Base-by-base conservation (phyloP, 2,797 vertebrate species). In the Danio aesculapii region DNA sequence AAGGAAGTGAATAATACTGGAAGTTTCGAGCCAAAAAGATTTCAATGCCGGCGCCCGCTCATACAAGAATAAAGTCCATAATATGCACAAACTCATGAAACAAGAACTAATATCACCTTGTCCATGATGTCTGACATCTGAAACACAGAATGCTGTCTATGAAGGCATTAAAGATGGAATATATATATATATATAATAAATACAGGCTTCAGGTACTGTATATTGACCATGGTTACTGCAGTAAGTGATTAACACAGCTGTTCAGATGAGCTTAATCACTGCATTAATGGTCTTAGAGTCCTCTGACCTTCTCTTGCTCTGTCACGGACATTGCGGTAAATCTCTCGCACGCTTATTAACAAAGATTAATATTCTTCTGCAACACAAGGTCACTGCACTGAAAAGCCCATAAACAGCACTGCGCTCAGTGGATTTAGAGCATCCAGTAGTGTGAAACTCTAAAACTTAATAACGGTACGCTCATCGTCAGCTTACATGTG, bases 351-450 rank as follows among this genome's bases (percentile, higher is more conserved):
- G 52, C 74, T 90, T 57, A 82, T 88, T 86, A 84, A 46, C 68
- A 87, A 82, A 83, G 74, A 89, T 89, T 87, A 79, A 87, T 88
- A 86, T 82, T 86, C 82, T 72, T 82, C 75, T 81, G 84, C 52
- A 86, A 70, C 69, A 81, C 77, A 84, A 88, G 81, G 85, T 87
- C 85, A 69, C n/a, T 79, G 49, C 21, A 50, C 30, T 5, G 19
- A 21, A 68, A 46, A 68, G 47, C 47, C 77, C 41, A 79, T 83
- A 81, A 89, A 86, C 62, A 83, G 46, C 73, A 43, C 61, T 19
- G 3, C 6, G 16, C 16, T 16, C 58, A 49, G 17, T 9, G 7
- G 49, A 66, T 66, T 64, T 55, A 66, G 17, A 64, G 49, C 61
- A 44, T 76, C n/a, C 47, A 63, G 61, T 21, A 30, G 12, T 9